A percentile compares a stretch with the other conserved stretches of the same genome.
Conservation (phyloP, 2,113 vertebrate species). For the Geococcyx californianus region DNA sequence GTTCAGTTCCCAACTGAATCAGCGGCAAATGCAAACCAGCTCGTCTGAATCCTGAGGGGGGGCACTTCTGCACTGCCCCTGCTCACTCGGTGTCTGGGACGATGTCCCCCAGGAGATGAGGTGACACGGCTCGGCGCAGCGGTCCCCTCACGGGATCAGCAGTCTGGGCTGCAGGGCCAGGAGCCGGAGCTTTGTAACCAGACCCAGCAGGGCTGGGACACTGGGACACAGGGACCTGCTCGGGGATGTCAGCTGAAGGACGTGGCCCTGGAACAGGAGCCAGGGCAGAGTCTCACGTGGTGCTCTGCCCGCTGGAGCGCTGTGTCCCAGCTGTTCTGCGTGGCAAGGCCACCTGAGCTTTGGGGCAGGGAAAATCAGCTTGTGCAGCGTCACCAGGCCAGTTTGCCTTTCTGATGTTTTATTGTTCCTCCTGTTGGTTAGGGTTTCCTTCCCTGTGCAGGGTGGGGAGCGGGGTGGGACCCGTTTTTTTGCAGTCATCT, state of each 20-base stretch:
- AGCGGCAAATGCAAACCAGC: neutral
- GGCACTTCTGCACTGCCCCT: neutral
- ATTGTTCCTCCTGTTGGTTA: rapidly evolving
- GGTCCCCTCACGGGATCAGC: neutral
- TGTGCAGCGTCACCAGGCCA: rapidly evolving
- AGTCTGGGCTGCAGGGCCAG: neutral
- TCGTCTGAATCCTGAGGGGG: neutral
- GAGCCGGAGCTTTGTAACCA: neutral
- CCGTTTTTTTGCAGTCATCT: neutral
- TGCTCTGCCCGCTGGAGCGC: neutral
- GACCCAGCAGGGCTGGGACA: neutral
- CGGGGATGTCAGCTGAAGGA: neutral
- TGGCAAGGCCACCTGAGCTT: neutral
- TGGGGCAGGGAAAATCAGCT: neutral
- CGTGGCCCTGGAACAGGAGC: neutral
- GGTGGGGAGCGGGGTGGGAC: neutral
- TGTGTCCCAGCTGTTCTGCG: rapidly evolving
- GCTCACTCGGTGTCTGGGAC: neutral
- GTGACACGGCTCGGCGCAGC: rapidly evolving
- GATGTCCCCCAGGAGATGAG: neutral
- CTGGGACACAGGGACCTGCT: neutral
- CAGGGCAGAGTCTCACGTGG: neutral
- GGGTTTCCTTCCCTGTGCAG: neutral
- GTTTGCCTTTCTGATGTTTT: neutral
- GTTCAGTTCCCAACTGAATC: neutral